Evolutionary conservation across 2,888 invertebrate genomes (phyloP).

Genomic region (Cyaniris semiargus): DNA sequence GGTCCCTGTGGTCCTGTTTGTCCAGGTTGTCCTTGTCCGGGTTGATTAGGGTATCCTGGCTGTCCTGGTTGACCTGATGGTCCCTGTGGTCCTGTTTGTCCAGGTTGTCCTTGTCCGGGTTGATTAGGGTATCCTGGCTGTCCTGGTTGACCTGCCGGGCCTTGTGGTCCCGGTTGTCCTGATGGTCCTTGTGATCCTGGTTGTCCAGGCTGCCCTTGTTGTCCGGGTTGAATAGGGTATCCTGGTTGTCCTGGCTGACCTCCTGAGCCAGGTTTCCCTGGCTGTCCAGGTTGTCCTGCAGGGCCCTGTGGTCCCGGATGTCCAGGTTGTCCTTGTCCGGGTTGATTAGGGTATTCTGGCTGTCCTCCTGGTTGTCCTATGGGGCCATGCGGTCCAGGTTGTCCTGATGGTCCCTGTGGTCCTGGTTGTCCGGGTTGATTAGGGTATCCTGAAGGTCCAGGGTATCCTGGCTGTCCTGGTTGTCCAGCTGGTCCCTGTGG

Average conservation of each 20-base stretch:
- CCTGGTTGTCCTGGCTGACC: slow-evolving; percentile 43
- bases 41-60: too few species aligned
- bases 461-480: too few species aligned
- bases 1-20: too few species aligned
- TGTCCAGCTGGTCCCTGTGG: slow-evolving; percentile 37
- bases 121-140: slow-evolving; percentile 35
- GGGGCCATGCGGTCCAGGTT: slow-evolving; percentile 32
- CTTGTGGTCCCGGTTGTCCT: slow-evolving; percentile 43
- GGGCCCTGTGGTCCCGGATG: slow-evolving; percentile 46
- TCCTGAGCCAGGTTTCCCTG: slow-evolving; percentile 38
- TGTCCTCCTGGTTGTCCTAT: not conserved
- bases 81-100: slow-evolving; percentile 39
- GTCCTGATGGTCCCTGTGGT: slow-evolving; percentile 38
- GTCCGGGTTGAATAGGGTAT: slow-evolving; percentile 42
- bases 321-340: slow-evolving; percentile 39
- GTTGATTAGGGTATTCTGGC: slow-evolving; percentile 42
- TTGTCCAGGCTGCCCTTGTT: slow-evolving; percentile 33
- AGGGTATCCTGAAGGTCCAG: too few species aligned
- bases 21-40: too few species aligned
- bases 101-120: slow-evolving; percentile 45
- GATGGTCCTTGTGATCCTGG: slow-evolving; percentile 18
- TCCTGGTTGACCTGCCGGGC: slow-evolving; percentile 42
- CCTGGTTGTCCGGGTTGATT: too few species aligned
- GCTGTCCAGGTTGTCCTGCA: not conserved
- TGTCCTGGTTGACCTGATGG: slow-evolving; percentile 41